A percentile compares a stretch with the other conserved stretches of the same genome.
Conservation (phyloP, 2,797 vertebrate species). For the Cryptoprocta ferox region DNA sequence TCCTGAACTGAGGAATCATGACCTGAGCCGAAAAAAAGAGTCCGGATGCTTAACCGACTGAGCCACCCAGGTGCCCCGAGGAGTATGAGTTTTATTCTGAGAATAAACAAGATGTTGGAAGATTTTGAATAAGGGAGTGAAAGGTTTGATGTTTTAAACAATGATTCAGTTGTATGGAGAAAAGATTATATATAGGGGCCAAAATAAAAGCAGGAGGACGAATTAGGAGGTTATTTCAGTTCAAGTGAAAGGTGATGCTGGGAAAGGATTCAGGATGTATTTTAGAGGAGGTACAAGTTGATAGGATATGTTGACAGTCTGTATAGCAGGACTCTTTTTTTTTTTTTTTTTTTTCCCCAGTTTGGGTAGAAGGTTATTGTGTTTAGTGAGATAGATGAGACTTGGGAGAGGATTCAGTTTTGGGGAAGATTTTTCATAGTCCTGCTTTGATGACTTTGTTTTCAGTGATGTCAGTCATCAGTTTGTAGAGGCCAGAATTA, state of each 20-base stretch:
- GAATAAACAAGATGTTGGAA: neutral
- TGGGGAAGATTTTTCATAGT: neutral
- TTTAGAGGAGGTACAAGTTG: neutral
- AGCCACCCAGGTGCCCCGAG: neutral
- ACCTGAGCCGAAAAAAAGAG: no score
- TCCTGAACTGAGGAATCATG: no score
- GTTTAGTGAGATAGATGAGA: neutral
- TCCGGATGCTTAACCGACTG: no score
- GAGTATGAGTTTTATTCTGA: constrained; percentile 39
- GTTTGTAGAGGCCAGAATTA: neutral
- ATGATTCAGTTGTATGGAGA: neutral
- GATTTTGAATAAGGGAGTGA: neutral
- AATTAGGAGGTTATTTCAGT: neutral
- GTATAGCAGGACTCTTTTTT: neutral
- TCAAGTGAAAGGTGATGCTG: neutral
- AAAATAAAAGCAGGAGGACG: neutral
- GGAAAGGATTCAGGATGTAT: neutral
- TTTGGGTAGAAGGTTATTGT: neutral
- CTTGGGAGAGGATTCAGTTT: constrained; percentile 35
- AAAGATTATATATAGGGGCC: neutral
- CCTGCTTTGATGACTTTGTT: neutral
- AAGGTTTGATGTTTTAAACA: constrained; percentile 4
- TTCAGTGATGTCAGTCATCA: neutral
- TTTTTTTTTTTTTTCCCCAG: neutral
- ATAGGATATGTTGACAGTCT: neutral